These are phyloP conservation scores for Scelioninae gen. 2 DNA, from an alignment of 2,888 invertebrate genomes.

Conservation along the genomic window DNA sequence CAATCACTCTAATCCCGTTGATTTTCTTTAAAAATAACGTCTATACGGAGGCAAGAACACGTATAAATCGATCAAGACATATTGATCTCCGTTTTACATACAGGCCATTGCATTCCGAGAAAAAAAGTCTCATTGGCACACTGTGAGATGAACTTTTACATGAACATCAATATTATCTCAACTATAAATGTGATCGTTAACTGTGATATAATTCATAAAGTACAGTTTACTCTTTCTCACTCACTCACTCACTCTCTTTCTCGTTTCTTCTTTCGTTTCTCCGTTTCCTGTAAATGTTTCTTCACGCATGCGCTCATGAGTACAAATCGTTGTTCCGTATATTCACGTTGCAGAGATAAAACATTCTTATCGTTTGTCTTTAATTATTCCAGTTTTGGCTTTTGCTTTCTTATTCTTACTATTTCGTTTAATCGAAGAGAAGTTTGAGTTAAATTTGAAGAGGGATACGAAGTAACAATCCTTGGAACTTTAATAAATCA, in stretches of 20 bases:
- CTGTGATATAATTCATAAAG: constrained; percentile 53
- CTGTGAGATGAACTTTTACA: constrained; percentile 57
- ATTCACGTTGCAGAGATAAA: constrained; percentile 48
- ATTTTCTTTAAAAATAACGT: constrained; percentile 67
- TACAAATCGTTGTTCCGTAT: constrained; percentile 55
- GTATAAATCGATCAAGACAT: constrained; percentile 65
- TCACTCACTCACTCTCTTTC: not conserved
- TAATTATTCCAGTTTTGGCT: not conserved
- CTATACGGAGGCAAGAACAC: constrained; percentile 65
- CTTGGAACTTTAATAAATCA: constrained; percentile 48
- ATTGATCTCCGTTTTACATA: constrained; percentile 58
- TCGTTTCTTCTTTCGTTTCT: not conserved
- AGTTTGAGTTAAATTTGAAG: constrained; percentile 41
- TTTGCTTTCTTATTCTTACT: constrained; percentile 12
- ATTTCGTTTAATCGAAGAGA: constrained; percentile 41
- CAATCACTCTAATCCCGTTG: constrained; percentile 53
- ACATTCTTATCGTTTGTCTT: constrained; percentile 8
- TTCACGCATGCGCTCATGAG: constrained; percentile 37
- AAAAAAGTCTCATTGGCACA: constrained; percentile 53
- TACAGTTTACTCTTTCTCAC: constrained; percentile 31
- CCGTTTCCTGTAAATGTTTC: constrained; percentile 8
- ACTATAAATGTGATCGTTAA: constrained; percentile 56
- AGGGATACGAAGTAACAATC: constrained; percentile 52
- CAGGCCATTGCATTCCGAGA: constrained; percentile 56
- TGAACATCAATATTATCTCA: constrained; percentile 58